Percentiles rank a stretch among this genome's conserved stretches.
phyloP scores from a whole-genome alignment of 2,797 vertebrate species.

The Tangara arthus region DNA sequence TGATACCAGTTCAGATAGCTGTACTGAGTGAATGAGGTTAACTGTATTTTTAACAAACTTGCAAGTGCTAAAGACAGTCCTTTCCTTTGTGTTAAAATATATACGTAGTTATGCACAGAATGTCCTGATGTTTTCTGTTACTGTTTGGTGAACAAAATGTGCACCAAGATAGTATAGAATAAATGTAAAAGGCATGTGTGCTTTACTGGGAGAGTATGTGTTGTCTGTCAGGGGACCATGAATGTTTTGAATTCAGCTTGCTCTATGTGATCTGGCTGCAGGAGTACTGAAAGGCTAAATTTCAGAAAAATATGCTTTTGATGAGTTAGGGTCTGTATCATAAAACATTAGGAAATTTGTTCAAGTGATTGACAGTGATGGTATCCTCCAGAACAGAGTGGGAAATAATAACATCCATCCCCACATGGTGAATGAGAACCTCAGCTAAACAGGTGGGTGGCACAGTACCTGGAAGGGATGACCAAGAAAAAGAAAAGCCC shows the following conservation, averaged over 20 bases:
- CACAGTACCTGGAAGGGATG: background rate
- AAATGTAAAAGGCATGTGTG: background rate
- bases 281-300: background rate
- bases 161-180: background rate
- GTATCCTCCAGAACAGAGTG: background rate
- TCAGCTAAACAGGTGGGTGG: background rate
- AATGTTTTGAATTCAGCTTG: background rate
- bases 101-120: background rate
- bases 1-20: background rate
- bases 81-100: background rate
- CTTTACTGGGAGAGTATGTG: background rate
- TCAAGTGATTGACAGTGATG: background rate
- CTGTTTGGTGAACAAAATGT: background rate
- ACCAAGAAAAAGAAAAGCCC: background rate
- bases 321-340: background rate
- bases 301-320: background rate
- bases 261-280: background rate
- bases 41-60: background rate
- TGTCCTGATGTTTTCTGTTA: background rate
- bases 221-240: fast-evolving
- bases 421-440: background rate
- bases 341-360: background rate
- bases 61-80: background rate
- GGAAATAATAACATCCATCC: background rate
- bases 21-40: background rate